Conservation (phyloP, 2,888 invertebrate species). For the Pachliopta kotzebuea region DNA sequence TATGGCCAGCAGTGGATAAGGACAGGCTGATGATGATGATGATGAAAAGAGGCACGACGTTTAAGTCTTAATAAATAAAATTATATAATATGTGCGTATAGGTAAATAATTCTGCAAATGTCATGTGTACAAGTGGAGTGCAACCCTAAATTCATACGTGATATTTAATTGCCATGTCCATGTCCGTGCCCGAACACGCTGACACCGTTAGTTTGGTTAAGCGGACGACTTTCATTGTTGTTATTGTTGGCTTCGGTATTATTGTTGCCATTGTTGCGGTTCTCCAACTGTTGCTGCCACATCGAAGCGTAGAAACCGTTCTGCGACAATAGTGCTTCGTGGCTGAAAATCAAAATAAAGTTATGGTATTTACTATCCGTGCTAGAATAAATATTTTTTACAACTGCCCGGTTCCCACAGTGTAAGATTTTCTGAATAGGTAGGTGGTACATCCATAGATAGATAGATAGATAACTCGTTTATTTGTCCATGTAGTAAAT, state of each 20-base stretch:
- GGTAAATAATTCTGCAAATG: not conserved
- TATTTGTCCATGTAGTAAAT: too few relatives aligned
- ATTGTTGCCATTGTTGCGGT: conserved; percentile 55
- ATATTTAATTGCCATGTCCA: conserved; percentile 39
- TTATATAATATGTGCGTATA: too few relatives aligned
- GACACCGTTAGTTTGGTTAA: conserved; percentile 36
- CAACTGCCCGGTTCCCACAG: too few relatives aligned
- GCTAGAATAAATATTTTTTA: too few relatives aligned
- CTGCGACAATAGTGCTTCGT: conserved; percentile 84
- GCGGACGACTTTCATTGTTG: conserved; percentile 32
- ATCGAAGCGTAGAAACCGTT: conserved; percentile 92
- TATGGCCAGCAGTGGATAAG: too few relatives aligned
- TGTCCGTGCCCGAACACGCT: conserved; percentile 45
- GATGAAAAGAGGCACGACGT: too few relatives aligned
- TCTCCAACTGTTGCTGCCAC: conserved; percentile 95
- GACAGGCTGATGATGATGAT: too few relatives aligned
- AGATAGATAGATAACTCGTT: too few relatives aligned
- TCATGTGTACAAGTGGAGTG: conserved; percentile 20
- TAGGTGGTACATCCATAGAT: too few relatives aligned
- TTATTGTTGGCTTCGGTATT: conserved; percentile 40
- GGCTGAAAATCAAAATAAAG: conserved; percentile 81
- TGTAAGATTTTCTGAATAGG: too few relatives aligned
- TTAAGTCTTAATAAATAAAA: too few relatives aligned
- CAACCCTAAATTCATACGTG: conserved; percentile 20
- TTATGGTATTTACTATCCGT: not conserved